Percentiles rank a stretch among this genome's conserved stretches.
These are phyloP conservation scores for Troides oblongomaculatus DNA, from an alignment of 2,888 invertebrate genomes.

Conservation along the genomic window DNA sequence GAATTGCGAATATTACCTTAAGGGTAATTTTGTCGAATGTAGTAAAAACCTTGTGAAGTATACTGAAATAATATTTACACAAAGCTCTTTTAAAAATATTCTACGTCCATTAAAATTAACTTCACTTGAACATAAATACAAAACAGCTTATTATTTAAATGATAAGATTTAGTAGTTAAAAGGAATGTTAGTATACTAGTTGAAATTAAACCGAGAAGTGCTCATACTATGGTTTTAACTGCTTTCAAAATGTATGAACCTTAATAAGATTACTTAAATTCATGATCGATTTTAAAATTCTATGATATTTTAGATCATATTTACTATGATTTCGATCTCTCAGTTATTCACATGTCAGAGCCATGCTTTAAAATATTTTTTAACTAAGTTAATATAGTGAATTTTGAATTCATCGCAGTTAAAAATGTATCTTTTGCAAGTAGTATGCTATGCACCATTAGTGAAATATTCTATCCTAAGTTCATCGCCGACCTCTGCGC, in stretches of 20 bases:
- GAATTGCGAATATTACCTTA: no score
- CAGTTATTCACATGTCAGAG: constrained; percentile 6
- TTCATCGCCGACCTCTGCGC: neutral
- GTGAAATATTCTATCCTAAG: neutral
- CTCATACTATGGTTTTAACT: neutral
- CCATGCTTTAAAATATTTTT: constrained; percentile 6
- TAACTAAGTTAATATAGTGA: constrained; percentile 3
- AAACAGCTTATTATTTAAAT: neutral
- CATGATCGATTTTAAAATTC: neutral
- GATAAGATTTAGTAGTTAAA: neutral
- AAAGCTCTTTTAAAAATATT: neutral
- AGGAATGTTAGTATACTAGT: neutral
- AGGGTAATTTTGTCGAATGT: no score
- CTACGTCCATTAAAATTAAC: neutral
- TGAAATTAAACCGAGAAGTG: neutral
- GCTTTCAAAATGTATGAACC: neutral
- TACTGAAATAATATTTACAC: neutral
- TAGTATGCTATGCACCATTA: neutral
- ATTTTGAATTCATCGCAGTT: constrained; percentile 11
- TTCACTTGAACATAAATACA: neutral
- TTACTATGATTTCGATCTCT: neutral
- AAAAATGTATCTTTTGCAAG: neutral
- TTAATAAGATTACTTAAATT: neutral
- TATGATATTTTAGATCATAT: neutral
- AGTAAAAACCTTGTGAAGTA: neutral